Percentiles rank a stretch among this genome's conserved stretches.
Evolutionary conservation across 2,797 vertebrate genomes (phyloP).

Genomic region (Fringilla coelebs): DNA sequence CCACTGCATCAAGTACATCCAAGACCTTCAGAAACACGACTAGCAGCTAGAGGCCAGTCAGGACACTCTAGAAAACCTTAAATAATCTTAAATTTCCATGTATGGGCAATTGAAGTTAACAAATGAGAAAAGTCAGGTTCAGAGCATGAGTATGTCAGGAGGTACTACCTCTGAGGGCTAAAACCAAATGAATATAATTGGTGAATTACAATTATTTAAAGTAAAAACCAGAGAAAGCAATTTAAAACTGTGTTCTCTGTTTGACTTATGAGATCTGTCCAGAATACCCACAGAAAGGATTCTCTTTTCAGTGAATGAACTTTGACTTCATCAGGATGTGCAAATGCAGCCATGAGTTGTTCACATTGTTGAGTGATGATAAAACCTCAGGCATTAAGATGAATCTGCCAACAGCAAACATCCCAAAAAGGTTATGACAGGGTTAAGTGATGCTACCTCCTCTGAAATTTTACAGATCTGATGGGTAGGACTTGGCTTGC

Average conservation of each 20-base stretch:
- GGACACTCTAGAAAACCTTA: neutral
- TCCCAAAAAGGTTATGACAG: neutral
- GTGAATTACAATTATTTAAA: neutral
- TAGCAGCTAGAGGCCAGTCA: neutral
- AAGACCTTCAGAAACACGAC: neutral
- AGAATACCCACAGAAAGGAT: neutral
- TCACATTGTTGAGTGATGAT: neutral
- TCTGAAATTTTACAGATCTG: neutral
- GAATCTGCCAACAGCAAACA: neutral
- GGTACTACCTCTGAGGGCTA: neutral
- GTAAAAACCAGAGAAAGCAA: neutral
- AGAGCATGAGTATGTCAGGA: neutral
- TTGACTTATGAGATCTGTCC: neutral
- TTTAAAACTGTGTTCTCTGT: neutral
- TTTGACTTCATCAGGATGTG: neutral
- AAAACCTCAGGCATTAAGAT: neutral
- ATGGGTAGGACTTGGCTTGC: neutral
- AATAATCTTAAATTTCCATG: neutral
- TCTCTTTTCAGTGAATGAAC: neutral
- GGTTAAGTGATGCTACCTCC: neutral
- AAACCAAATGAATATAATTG: neutral
- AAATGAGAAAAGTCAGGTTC: neutral
- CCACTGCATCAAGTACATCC: neutral
- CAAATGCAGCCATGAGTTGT: neutral
- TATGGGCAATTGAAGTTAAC: neutral